A percentile compares a stretch with the other conserved stretches of the same genome.
Conservation (phyloP, 2,113 vertebrate genomes). For the Periophthalmus modestus region DNA sequence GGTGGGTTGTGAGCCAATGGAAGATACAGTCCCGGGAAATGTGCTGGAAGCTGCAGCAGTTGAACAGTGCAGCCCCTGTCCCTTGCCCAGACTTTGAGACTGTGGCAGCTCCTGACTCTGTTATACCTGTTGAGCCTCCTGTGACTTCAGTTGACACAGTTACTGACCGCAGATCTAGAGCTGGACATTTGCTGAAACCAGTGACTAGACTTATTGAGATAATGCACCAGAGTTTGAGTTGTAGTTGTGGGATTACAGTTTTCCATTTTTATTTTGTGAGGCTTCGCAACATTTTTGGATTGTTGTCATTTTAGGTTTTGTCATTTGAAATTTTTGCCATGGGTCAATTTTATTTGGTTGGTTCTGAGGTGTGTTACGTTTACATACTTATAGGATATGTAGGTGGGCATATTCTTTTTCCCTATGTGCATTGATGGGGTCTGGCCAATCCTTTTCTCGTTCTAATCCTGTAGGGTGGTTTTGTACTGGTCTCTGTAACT, state of each 20-base stretch:
- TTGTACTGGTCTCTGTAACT: background rate
- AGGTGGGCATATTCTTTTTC: conserved; percentile 1
- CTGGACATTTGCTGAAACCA: background rate
- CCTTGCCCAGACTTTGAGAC: background rate
- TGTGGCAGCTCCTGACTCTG: background rate
- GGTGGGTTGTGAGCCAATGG: background rate
- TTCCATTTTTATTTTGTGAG: background rate
- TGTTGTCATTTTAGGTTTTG: background rate
- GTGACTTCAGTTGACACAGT: background rate
- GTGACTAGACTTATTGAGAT: background rate
- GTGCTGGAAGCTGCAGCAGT: background rate
- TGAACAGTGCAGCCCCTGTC: background rate
- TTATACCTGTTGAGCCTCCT: background rate
- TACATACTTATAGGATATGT: background rate
- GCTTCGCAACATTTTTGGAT: background rate
- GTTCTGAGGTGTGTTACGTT: background rate
- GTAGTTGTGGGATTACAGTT: background rate
- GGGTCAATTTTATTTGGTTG: background rate
- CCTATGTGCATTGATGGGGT: background rate
- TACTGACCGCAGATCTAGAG: background rate
- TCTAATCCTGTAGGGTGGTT: background rate
- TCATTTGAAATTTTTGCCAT: background rate
- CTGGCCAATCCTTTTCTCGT: background rate
- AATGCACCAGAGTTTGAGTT: background rate
- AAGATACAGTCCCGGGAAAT: background rate